These are phyloP conservation scores for Nesidiocoris tenuis DNA, from an alignment of 2,888 invertebrate species.

Conservation along the genomic window DNA sequence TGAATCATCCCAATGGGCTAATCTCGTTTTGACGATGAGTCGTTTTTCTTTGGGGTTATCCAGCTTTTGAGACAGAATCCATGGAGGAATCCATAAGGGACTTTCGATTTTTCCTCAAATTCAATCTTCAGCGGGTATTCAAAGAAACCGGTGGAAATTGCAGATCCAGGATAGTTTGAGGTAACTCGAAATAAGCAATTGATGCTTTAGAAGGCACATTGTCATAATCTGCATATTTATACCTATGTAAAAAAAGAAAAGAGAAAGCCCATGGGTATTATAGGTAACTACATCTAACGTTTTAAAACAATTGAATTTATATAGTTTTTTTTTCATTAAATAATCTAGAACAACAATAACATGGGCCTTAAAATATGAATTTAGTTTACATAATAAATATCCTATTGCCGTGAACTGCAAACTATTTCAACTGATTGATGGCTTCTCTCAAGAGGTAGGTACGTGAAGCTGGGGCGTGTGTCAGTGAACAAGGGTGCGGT, in stretches of 20 bases:
- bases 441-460: not conserved
- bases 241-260: not conserved
- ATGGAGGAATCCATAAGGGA: too few relatives aligned
- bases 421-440: not conserved
- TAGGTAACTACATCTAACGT: too few relatives aligned
- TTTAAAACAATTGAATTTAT: not conserved
- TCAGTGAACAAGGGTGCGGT: conserved; percentile 22
- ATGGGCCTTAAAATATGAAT: not conserved
- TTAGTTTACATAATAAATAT: not conserved
- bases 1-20: too few relatives aligned
- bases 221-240: not conserved
- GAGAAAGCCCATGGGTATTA: not conserved
- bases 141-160: too few relatives aligned
- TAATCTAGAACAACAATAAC: too few relatives aligned
- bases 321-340: too few relatives aligned
- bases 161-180: not conserved
- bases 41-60: too few relatives aligned
- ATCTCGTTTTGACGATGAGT: too few relatives aligned
- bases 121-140: too few relatives aligned
- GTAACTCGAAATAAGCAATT: not conserved
- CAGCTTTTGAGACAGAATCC: too few relatives aligned
- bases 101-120: too few relatives aligned
- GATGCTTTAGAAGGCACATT: not conserved
- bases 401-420: not conserved
- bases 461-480: conserved; percentile 25